phyloP scores from a whole-genome alignment of 1,140 invertebrate species.

The Drosophila sp. region DNA sequence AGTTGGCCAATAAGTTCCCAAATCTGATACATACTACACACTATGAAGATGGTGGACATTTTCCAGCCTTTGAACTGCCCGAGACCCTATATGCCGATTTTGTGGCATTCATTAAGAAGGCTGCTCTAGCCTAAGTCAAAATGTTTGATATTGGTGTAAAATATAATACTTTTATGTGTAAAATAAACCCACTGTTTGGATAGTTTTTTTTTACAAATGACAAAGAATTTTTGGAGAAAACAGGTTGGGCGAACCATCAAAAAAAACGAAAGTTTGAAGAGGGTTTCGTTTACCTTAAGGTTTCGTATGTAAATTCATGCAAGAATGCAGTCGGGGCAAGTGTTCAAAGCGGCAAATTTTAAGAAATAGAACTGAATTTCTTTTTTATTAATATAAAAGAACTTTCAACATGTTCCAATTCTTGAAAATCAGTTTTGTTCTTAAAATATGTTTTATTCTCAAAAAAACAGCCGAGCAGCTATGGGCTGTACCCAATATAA shows the following conservation, averaged over 20 bases:
- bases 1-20: constrained; percentile 85
- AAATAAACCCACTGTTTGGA: constrained; percentile 9
- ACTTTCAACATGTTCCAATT: too few species aligned
- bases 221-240: constrained; percentile 3
- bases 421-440: too few species aligned
- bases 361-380: too few species aligned
- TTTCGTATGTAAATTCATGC: not conserved
- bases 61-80: constrained; percentile 92
- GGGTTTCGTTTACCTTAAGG: not conserved
- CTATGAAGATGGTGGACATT: constrained; percentile 90
- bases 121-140: constrained; percentile 22
- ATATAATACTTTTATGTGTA: constrained; percentile 4
- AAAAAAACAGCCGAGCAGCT: too few species aligned
- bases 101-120: constrained; percentile 72
- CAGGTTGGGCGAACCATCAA: not conserved
- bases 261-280: constrained; percentile 8
- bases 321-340: too few species aligned
- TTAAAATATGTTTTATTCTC: too few species aligned
- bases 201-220: not conserved
- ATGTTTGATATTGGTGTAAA: too few species aligned
- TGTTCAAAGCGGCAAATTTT: too few species aligned
- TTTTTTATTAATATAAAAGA: too few species aligned
- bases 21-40: constrained; percentile 87
- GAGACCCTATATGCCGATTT: constrained; percentile 87
- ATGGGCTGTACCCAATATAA: too few species aligned